These are phyloP conservation scores for Rugalucina vietnamica DNA, from an alignment of 2,888 invertebrate genomes.

Conservation along the genomic window DNA sequence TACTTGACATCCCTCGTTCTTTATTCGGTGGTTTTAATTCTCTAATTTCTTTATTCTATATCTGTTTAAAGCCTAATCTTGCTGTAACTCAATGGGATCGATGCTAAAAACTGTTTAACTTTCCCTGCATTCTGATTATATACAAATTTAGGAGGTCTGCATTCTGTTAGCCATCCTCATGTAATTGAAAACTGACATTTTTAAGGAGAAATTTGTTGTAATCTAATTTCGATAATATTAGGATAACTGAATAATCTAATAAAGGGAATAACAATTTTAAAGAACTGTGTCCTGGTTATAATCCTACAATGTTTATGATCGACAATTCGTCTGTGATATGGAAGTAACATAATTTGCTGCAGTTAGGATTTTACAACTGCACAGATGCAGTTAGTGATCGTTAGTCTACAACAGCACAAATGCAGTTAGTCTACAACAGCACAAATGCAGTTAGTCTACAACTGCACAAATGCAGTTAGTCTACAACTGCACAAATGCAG, in stretches of 20 bases:
- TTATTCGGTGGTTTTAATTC: background rate
- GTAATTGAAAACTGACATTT: slow-evolving; percentile 62
- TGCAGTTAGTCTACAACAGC: too few species aligned
- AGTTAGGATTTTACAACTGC: background rate
- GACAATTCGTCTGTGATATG: background rate
- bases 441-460: too few species aligned
- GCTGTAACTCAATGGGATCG: slow-evolving; percentile 5
- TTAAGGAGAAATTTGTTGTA: slow-evolving; percentile 67
- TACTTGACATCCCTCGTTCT: slow-evolving; percentile 2
- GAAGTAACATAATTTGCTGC: background rate
- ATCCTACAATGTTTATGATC: slow-evolving; percentile 7
- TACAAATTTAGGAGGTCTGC: slow-evolving; percentile 56
- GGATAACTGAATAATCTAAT: slow-evolving; percentile 64
- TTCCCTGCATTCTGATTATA: slow-evolving; percentile 49
- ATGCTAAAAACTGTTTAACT: slow-evolving; percentile 16
- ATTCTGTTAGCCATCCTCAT: slow-evolving; percentile 56
- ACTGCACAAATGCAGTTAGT: too few species aligned
- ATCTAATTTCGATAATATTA: slow-evolving; percentile 64
- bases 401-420: too few species aligned
- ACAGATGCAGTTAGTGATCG: too few species aligned
- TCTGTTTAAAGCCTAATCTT: slow-evolving; percentile 12
- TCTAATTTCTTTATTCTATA: slow-evolving; percentile 16
- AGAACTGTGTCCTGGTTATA: slow-evolving; percentile 7
- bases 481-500: too few species aligned
- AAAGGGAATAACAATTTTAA: slow-evolving; percentile 46